A percentile compares a stretch with the other conserved stretches of the same genome.
These are phyloP conservation scores for Cuniculus paca DNA, from an alignment of 2,797 vertebrate species.

Conservation along the genomic window DNA sequence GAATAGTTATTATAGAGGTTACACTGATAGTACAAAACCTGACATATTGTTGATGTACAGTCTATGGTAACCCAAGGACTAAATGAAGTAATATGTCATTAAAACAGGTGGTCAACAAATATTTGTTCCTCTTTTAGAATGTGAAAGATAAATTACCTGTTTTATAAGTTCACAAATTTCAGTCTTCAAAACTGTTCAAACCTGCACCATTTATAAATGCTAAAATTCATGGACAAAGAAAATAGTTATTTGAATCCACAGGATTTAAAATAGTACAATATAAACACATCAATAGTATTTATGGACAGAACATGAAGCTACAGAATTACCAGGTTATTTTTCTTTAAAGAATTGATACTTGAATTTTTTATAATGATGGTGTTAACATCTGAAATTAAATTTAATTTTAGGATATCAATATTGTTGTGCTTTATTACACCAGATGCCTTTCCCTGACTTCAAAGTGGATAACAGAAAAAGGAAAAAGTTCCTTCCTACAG, in stretches of 20 bases:
- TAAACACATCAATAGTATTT: neutral
- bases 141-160: slow-evolving; percentile 64
- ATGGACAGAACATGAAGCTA: neutral
- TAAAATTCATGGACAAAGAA: slow-evolving; percentile 58
- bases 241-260: slow-evolving; percentile 50
- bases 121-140: slow-evolving; percentile 59
- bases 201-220: slow-evolving; percentile 12
- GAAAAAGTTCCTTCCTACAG: neutral
- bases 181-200: slow-evolving; percentile 66
- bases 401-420: slow-evolving; percentile 29
- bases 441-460: slow-evolving; percentile 15
- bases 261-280: slow-evolving; percentile 50
- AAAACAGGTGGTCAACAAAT: neutral
- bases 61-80: neutral
- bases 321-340: neutral
- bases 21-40: neutral
- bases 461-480: slow-evolving; percentile 10
- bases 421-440: slow-evolving; percentile 40
- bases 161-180: slow-evolving; percentile 48
- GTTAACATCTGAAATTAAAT: neutral
- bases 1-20: neutral
- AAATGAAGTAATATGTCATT: slow-evolving; percentile 47
- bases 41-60: neutral
- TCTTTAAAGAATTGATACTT: slow-evolving; percentile 31
- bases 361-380: slow-evolving; percentile 34